phyloP scores from a whole-genome alignment of 2,113 vertebrate species.

The Cottus gobio region DNA sequence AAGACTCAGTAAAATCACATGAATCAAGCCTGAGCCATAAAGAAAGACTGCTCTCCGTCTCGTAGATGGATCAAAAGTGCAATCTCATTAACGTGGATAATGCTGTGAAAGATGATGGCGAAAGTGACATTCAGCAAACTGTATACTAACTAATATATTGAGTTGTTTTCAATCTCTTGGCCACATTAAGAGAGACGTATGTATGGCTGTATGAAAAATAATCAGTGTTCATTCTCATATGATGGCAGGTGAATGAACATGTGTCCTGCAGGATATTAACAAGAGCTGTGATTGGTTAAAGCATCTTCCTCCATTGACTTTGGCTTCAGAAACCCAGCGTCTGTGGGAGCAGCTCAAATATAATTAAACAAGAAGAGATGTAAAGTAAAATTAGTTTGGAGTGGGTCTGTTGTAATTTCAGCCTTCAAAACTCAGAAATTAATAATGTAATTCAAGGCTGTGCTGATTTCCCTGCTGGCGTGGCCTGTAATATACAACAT shows the following conservation, averaged over 20 bases:
- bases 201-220: not conserved
- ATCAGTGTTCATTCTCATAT: not conserved
- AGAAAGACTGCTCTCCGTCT: not conserved
- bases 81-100: not conserved
- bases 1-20: not conserved
- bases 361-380: not conserved
- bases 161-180: not conserved
- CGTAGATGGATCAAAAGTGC: not conserved
- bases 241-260: not conserved
- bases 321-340: not conserved
- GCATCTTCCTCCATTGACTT: not conserved
- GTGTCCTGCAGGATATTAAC: not conserved
- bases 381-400: not conserved
- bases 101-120: not conserved
- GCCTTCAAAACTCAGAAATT: not conserved
- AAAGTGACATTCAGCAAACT: conserved; percentile 8
- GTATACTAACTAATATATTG: too few species aligned
- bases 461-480: conserved; percentile 51
- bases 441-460: not conserved
- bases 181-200: not conserved
- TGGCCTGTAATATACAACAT: conserved; percentile 24
- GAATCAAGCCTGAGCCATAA: not conserved
- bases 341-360: not conserved
- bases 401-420: not conserved
- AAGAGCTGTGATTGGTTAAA: not conserved